Conservation (phyloP, 2,797 vertebrate species). For the Pagetopsis macropterus region DNA sequence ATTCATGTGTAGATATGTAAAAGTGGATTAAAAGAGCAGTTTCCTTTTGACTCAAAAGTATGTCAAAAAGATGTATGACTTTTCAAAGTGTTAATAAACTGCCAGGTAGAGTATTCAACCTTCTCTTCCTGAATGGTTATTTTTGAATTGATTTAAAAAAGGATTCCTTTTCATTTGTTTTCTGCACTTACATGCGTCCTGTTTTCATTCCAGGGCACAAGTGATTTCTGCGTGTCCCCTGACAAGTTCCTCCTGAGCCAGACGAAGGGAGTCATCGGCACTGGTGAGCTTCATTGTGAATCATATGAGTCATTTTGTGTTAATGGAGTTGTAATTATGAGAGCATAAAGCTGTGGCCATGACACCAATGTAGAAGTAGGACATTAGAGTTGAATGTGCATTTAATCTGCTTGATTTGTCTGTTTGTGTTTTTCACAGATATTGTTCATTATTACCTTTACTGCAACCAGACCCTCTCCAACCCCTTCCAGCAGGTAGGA, state of each 20-base stretch:
- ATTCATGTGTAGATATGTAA: constrained; percentile 30
- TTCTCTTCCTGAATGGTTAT: constrained; percentile 2
- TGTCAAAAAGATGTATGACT: neutral
- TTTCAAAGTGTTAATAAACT: constrained; percentile 11
- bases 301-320: neutral
- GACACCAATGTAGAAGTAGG: constrained; percentile 12
- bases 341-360: neutral
- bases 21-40: constrained; percentile 14
- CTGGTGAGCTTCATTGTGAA: constrained; percentile 79
- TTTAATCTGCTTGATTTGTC: neutral
- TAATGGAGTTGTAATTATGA: constrained; percentile 10
- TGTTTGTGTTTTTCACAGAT: constrained; percentile 79
- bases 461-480: constrained; percentile 91
- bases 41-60: constrained; percentile 3
- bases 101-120: neutral
- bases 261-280: constrained; percentile 82
- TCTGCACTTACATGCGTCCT: constrained; percentile 11
- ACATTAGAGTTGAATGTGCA: neutral
- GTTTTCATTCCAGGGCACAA: constrained; percentile 85
- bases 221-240: constrained; percentile 94
- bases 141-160: neutral
- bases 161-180: too few relatives aligned
- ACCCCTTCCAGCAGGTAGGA: constrained; percentile 95
- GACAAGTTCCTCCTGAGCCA: constrained; percentile 92
- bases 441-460: constrained; percentile 94